phyloP scores from a whole-genome alignment of 2,888 invertebrate species.

The Euproctis similis region DNA sequence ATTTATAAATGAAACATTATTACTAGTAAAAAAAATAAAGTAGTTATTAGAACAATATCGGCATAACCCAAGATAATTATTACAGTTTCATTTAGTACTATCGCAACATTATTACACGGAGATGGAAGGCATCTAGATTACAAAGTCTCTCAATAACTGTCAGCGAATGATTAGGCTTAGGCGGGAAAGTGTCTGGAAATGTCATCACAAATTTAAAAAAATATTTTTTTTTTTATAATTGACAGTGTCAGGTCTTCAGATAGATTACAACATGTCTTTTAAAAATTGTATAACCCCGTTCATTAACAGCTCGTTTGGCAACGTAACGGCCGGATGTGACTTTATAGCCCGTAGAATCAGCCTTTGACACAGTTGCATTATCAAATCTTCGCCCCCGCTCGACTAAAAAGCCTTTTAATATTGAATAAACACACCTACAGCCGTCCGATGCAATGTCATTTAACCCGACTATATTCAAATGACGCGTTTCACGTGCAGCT shows the following conservation, averaged over 20 bases:
- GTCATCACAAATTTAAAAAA: too few species aligned
- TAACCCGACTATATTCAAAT: conserved; percentile 22
- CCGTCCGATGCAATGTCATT: conserved; percentile 39
- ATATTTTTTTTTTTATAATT: conserved; percentile 12
- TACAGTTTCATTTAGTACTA: too few species aligned
- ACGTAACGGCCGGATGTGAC: conserved; percentile 43
- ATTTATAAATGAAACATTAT: too few species aligned
- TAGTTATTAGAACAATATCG: too few species aligned
- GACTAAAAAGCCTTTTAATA: conserved; percentile 48
- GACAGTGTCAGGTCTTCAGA: conserved; percentile 15
- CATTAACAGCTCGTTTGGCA: conserved; percentile 38
- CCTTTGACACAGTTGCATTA: conserved; percentile 57
- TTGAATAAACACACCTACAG: conserved; percentile 60
- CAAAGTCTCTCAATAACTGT: too few species aligned
- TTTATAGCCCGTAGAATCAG: conserved; percentile 33
- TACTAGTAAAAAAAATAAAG: too few species aligned
- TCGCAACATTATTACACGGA: too few species aligned
- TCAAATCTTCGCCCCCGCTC: conserved; percentile 48
- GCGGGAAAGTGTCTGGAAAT: too few species aligned
- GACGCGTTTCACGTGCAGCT: conserved; percentile 12
- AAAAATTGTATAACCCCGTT: conserved; percentile 23
- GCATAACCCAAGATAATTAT: too few species aligned
- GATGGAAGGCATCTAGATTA: too few species aligned
- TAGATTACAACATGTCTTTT: conserved; percentile 20
- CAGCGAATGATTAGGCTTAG: too few species aligned